These are phyloP conservation scores for Oscheius sp. DNA, from an alignment of 2,888 invertebrate species.

Conservation along the genomic window DNA sequence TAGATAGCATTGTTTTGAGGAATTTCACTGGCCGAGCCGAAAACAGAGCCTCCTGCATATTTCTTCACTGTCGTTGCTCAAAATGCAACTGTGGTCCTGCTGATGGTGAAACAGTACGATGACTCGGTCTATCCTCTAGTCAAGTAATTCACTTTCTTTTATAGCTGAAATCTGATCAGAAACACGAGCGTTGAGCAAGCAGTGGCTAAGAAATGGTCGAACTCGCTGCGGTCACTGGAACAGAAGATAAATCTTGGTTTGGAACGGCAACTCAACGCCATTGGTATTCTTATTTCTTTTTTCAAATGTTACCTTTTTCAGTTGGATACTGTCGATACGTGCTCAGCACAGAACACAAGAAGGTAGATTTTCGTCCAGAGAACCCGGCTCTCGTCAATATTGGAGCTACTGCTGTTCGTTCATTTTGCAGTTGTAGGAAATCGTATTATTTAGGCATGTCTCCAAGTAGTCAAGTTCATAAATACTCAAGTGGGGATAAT, in stretches of 20 bases:
- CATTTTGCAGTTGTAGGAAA: background rate
- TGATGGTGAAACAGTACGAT: constrained; percentile 91
- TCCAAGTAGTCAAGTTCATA: constrained; percentile 85
- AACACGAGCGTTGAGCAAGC: constrained; percentile 89
- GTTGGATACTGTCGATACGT: constrained; percentile 88
- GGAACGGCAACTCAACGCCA: constrained; percentile 83
- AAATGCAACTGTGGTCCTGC: constrained; percentile 90
- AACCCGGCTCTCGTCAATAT: constrained; percentile 51
- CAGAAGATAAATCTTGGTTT: constrained; percentile 84
- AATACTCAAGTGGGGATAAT: constrained; percentile 74
- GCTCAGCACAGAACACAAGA: constrained; percentile 91
- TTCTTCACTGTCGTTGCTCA: constrained; percentile 91
- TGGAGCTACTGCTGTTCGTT: constrained; percentile 42
- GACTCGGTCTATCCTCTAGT: constrained; percentile 89
- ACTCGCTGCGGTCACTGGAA: constrained; percentile 88
- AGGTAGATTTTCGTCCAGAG: constrained; percentile 85
- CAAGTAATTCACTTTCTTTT: constrained; percentile 78
- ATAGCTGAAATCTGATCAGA: constrained; percentile 76
- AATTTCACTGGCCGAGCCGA: constrained; percentile 81
- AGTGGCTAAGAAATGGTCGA: constrained; percentile 87
- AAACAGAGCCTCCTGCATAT: constrained; percentile 87
- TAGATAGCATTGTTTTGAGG: constrained; percentile 55
- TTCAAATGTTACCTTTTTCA: constrained; percentile 1
- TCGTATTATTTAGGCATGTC: constrained; percentile 38
- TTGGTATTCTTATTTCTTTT: constrained; percentile 76